Evolutionary conservation across 1,140 invertebrate genomes (phyloP).

Genomic region (Neotoxoptera formosana): DNA sequence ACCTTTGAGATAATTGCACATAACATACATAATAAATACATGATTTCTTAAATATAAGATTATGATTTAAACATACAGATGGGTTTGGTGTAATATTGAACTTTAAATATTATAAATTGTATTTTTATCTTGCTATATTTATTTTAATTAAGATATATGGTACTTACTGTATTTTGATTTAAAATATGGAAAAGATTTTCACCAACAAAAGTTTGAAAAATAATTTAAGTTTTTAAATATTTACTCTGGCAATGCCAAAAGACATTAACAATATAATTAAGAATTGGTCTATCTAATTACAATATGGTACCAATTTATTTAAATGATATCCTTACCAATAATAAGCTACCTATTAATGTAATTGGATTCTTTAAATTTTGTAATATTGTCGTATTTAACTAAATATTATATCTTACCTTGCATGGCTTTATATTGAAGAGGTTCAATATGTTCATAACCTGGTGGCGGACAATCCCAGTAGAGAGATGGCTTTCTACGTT

Average conservation of each 20-base stretch:
- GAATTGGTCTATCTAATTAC: background rate
- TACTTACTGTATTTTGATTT: background rate
- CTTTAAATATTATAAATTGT: background rate
- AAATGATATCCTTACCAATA: background rate
- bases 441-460: slow-evolving; percentile 98
- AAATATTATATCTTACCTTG: slow-evolving; percentile 65
- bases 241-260: background rate
- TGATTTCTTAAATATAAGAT: no score
- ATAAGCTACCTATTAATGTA: background rate
- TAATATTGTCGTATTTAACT: background rate
- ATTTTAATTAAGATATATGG: background rate
- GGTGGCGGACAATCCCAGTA: slow-evolving; percentile 99
- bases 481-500: slow-evolving; percentile 86
- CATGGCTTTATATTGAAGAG: slow-evolving; percentile 84
- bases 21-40: no score
- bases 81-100: no score
- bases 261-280: background rate
- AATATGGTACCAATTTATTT: background rate
- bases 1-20: no score
- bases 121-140: background rate
- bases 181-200: background rate
- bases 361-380: background rate
- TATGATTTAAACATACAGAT: no score
- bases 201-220: background rate
- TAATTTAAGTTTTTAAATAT: background rate